phyloP scores from a whole-genome alignment of 2,113 vertebrate genomes.

The Mionectes macconnelli region DNA sequence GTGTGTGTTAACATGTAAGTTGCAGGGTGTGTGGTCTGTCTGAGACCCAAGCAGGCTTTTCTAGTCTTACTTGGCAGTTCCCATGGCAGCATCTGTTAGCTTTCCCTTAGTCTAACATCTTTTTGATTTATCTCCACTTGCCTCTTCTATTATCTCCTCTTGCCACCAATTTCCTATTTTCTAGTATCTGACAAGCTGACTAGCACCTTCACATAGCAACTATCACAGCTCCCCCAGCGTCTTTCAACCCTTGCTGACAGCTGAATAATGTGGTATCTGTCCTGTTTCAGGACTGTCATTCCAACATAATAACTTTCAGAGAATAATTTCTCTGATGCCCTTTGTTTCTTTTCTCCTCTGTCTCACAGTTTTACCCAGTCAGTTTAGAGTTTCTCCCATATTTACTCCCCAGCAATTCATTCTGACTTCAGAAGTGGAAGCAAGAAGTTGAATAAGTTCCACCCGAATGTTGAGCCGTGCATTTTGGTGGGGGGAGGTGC shows the following conservation, averaged over 20 bases:
- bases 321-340: neutral
- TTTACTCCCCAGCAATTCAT: constrained; percentile 27
- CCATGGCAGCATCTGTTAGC: constrained; percentile 38
- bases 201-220: neutral
- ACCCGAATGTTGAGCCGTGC: neutral
- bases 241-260: constrained; percentile 24
- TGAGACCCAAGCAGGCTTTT: neutral
- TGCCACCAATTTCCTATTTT: constrained; percentile 55
- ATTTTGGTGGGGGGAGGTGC: neutral
- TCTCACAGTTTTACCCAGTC: neutral
- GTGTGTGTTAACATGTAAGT: neutral
- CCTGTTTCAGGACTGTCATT: neutral
- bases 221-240: neutral
- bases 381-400: neutral
- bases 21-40: neutral
- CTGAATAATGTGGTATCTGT: neutral
- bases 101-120: neutral
- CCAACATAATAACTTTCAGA: neutral
- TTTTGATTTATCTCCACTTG: constrained; percentile 46
- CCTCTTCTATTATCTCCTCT: constrained; percentile 43
- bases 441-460: neutral
- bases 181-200: constrained; percentile 27
- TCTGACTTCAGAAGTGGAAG: neutral
- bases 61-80: neutral
- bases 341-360: neutral